Percentiles rank a stretch among this genome's conserved stretches.
Evolutionary conservation across 35 echinoderm and acorn worm species (phyloP).

Genomic region (Heliocidaris erythrogramma): DNA sequence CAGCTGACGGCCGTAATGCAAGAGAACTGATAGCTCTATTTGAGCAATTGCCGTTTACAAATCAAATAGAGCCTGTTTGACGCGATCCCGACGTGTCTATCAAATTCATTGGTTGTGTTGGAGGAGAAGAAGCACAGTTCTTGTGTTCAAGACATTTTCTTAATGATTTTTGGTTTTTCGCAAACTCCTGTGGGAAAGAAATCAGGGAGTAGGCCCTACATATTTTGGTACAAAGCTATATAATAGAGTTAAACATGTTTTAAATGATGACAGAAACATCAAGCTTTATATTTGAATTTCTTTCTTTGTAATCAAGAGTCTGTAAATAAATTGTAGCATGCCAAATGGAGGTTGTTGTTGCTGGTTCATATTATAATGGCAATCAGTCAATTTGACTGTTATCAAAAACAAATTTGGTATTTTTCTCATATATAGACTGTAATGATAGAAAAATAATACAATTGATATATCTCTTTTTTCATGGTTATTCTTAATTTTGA

Average conservation of each 20-base stretch:
- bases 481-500: too few relatives aligned
- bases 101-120: background rate
- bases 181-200: background rate
- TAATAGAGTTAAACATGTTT: background rate
- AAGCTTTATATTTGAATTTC: too few relatives aligned
- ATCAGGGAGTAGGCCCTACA: background rate
- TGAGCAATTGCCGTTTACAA: constrained; percentile 45
- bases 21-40: constrained; percentile 42
- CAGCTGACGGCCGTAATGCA: constrained; percentile 43
- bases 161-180: background rate
- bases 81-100: constrained; percentile 29
- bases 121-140: background rate
- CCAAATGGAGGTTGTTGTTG: too few relatives aligned
- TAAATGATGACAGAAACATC: background rate
- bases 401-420: too few relatives aligned
- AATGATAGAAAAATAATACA: too few relatives aligned
- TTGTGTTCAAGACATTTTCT: background rate
- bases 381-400: too few relatives aligned
- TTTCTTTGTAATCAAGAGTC: too few relatives aligned
- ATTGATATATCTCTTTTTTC: too few relatives aligned
- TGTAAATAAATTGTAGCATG: too few relatives aligned
- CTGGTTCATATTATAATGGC: too few relatives aligned
- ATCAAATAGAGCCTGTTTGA: constrained; percentile 42
- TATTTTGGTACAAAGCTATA: background rate
- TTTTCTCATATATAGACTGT: too few relatives aligned